Evolutionary conservation across 2,797 vertebrate genomes (phyloP).

Genomic region (Myotis myotis): DNA sequence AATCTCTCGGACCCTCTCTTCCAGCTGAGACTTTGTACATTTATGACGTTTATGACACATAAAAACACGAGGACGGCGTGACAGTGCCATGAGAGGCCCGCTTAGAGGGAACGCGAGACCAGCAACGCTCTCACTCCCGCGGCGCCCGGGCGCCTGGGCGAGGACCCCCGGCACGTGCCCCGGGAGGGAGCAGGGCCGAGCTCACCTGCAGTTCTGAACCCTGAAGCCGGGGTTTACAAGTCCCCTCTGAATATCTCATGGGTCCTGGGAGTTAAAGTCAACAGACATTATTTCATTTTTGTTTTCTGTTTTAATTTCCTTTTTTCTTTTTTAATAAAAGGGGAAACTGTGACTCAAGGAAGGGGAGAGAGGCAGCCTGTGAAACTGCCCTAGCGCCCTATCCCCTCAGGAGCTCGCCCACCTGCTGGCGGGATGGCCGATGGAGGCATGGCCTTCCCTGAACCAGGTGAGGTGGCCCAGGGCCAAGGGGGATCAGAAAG

Average conservation of each 20-base stretch:
- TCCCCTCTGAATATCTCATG: constrained; percentile 34
- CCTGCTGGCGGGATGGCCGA: not conserved
- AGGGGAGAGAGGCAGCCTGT: constrained; percentile 48
- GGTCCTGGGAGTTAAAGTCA: constrained; percentile 66
- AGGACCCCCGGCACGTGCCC: constrained; percentile 55
- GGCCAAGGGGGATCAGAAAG: not conserved
- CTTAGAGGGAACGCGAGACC: constrained; percentile 45
- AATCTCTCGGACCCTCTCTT: constrained; percentile 57
- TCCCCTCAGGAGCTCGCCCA: constrained; percentile 12
- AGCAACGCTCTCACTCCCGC: constrained; percentile 53
- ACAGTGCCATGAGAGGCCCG: not conserved
- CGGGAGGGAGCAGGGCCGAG: constrained; percentile 54
- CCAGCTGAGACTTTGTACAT: constrained; percentile 13
- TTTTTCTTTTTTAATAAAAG: constrained; percentile 51
- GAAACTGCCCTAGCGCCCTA: constrained; percentile 47
- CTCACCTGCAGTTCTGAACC: constrained; percentile 68
- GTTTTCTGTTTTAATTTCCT: constrained; percentile 67
- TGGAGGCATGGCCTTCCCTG: constrained; percentile 15
- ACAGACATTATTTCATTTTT: constrained; percentile 67
- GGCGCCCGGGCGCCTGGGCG: not conserved
- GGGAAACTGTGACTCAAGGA: constrained; percentile 53
- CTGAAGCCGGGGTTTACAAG: constrained; percentile 50
- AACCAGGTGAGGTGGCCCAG: not conserved
- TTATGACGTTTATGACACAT: not conserved
- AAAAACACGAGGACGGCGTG: constrained; percentile 38